phyloP scores from a whole-genome alignment of 2,113 vertebrate species.

The Nibea albiflora region DNA sequence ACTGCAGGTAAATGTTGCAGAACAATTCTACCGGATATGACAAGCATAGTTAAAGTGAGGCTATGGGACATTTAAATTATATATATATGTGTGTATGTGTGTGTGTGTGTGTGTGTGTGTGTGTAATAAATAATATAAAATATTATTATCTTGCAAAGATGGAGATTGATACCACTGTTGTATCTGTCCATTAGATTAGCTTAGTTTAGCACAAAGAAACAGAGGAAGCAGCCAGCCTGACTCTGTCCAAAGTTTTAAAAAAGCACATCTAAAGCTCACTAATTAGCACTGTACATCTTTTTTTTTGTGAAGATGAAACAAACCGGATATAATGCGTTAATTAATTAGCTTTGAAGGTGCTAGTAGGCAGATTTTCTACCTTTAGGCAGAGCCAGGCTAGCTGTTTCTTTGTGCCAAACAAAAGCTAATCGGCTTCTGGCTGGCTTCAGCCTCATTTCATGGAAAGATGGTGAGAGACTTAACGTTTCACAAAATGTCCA shows the following conservation, averaged over 20 bases:
- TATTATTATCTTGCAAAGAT: background rate
- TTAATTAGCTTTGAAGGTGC: background rate
- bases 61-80: too few species aligned
- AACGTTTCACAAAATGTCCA: background rate
- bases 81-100: too few species aligned
- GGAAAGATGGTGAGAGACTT: background rate
- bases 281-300: background rate
- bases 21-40: background rate
- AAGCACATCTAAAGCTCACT: background rate
- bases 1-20: constrained; percentile 75
- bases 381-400: background rate
- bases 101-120: too few species aligned
- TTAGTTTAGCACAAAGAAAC: background rate
- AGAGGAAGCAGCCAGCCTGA: background rate
- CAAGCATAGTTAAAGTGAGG: background rate
- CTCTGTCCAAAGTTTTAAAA: background rate
- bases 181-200: background rate
- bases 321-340: background rate
- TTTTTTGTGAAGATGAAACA: background rate
- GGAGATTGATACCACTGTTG: too few species aligned
- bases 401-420: background rate
- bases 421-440: background rate
- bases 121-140: too few species aligned
- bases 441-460: background rate
- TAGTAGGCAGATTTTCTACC: background rate